phyloP scores from a whole-genome alignment of 2,888 invertebrate species.

The Exephanes ischioxanthus region DNA sequence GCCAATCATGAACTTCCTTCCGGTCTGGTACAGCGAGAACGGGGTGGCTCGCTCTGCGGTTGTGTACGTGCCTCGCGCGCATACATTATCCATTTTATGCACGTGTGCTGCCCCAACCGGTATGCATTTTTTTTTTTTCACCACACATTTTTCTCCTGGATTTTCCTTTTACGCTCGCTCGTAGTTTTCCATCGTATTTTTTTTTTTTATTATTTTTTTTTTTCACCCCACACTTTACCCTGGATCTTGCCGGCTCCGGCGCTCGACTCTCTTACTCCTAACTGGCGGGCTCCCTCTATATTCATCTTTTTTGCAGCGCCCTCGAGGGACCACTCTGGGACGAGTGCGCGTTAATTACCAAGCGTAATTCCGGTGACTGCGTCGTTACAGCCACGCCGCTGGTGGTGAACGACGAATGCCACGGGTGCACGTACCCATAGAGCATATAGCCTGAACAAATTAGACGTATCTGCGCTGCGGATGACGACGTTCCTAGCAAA shows the following conservation, averaged over 20 bases:
- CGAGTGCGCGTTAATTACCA: constrained; percentile 60
- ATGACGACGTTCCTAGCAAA: constrained; percentile 2
- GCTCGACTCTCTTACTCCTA: constrained; percentile 33
- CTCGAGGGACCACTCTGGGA: constrained; percentile 37
- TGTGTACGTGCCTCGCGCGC: not conserved
- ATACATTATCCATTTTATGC: constrained; percentile 9
- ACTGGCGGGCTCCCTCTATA: constrained; percentile 49
- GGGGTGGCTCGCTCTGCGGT: constrained; percentile 17
- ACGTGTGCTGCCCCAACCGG: constrained; percentile 5
- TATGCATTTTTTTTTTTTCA: constrained; percentile 29
- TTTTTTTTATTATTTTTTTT: not conserved
- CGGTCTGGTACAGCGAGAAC: constrained; percentile 27
- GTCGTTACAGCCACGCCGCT: constrained; percentile 47
- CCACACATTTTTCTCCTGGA: constrained; percentile 20
- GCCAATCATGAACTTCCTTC: constrained; percentile 47
- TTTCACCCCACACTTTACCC: constrained; percentile 28
- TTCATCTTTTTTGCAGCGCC: constrained; percentile 46
- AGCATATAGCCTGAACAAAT: constrained; percentile 17
- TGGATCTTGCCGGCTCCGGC: constrained; percentile 41
- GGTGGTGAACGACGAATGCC: constrained; percentile 39
- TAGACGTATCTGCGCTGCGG: constrained; percentile 13
- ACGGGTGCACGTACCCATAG: constrained; percentile 33
- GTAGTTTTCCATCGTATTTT: constrained; percentile 21
- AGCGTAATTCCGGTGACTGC: constrained; percentile 59
- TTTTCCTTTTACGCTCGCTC: constrained; percentile 38